These are phyloP conservation scores for Aptenodytes forsteri DNA, from an alignment of 2,113 vertebrate species.

Conservation along the genomic window DNA sequence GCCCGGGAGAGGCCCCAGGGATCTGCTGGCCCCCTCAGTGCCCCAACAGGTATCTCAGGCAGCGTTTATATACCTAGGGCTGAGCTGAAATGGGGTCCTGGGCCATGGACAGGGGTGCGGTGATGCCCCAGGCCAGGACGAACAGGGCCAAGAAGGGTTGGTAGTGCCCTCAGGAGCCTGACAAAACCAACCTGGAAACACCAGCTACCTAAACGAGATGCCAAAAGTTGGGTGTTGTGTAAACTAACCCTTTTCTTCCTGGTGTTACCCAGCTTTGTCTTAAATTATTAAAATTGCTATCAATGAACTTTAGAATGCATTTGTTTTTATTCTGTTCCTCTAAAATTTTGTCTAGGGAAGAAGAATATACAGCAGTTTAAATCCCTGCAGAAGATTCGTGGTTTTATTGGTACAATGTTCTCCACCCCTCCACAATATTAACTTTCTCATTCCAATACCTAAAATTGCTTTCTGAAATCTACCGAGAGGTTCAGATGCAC, in stretches of 20 bases:
- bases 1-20: rapidly evolving
- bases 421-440: not conserved
- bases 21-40: not conserved
- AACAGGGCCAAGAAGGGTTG: not conserved
- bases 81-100: not conserved
- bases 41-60: too few relatives aligned
- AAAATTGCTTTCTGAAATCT: slow-evolving; percentile 63
- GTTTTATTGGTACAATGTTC: not conserved
- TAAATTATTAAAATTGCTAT: not conserved
- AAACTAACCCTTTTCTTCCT: not conserved
- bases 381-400: not conserved
- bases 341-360: slow-evolving; percentile 23
- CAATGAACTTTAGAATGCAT: not conserved
- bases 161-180: rapidly evolving
- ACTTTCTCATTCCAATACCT: slow-evolving; percentile 55
- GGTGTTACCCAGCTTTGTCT: not conserved
- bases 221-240: not conserved
- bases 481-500: not conserved
- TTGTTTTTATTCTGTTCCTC: slow-evolving; percentile 4
- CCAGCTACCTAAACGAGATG: not conserved
- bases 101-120: rapidly evolving
- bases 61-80: rapidly evolving
- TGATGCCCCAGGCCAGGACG: too few relatives aligned
- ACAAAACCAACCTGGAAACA: not conserved
- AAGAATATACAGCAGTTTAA: not conserved